These are phyloP conservation scores for Periophthalmodon schlosseri DNA, from an alignment of 2,113 vertebrate species.

Conservation along the genomic window DNA sequence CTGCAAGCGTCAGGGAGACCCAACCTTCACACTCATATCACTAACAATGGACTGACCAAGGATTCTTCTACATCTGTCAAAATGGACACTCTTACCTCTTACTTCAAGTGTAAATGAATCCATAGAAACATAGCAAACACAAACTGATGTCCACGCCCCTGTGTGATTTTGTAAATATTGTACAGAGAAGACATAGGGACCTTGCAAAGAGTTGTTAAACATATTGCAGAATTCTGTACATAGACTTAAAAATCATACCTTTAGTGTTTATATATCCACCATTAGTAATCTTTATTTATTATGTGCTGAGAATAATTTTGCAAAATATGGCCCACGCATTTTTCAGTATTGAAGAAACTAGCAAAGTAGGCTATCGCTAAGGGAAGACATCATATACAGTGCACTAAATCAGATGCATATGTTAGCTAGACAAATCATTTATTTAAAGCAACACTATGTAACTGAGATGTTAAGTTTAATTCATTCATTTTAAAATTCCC, in stretches of 20 bases:
- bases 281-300: conserved; percentile 55
- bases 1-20: conserved; percentile 45
- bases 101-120: conserved; percentile 59
- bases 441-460: conserved; percentile 24
- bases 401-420: conserved; percentile 34
- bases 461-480: background rate
- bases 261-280: conserved; percentile 60
- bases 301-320: conserved; percentile 47
- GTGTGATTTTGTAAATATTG: conserved; percentile 73
- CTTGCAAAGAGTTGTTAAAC: conserved; percentile 59
- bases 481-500: background rate
- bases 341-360: conserved; percentile 44
- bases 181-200: conserved; percentile 71
- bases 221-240: conserved; percentile 71
- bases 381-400: conserved; percentile 34
- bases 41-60: conserved; percentile 31
- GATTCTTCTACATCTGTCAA: conserved; percentile 43
- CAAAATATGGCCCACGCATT: conserved; percentile 46
- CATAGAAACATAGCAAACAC: conserved; percentile 51
- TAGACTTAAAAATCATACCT: conserved; percentile 66
- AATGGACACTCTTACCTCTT: conserved; percentile 60
- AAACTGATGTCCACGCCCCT: conserved; percentile 50
- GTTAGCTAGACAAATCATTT: conserved; percentile 30
- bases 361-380: conserved; percentile 29
- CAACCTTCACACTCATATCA: conserved; percentile 26